Evolutionary conservation across 1,140 invertebrate species (phyloP).

Genomic region (Dendroctonus ponderosae): DNA sequence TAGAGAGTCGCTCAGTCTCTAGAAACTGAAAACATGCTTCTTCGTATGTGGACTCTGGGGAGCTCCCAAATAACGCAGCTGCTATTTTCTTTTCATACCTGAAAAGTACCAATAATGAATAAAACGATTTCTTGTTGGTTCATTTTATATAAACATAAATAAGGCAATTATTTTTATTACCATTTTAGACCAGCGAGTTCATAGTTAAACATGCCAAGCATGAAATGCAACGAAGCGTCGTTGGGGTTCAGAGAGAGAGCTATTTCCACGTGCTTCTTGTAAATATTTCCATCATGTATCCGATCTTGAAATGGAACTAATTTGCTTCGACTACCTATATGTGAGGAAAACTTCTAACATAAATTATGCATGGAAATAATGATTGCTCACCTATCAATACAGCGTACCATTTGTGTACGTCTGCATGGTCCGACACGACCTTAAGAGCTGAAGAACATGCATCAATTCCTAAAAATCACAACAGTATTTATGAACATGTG

Average conservation of each 20-base stretch:
- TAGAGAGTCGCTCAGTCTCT: conserved; percentile 63
- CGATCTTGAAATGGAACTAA: conserved; percentile 63
- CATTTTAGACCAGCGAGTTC: conserved; percentile 70
- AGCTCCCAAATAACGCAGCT: conserved; percentile 64
- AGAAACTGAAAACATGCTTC: conserved; percentile 68
- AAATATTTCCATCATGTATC: conserved; percentile 66
- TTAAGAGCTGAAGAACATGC: conserved; percentile 61
- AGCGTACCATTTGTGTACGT: conserved; percentile 79
- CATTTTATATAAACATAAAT: too few species aligned
- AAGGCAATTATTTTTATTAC: too few species aligned
- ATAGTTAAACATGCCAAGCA: conserved; percentile 68
- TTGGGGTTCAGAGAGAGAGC: conserved; percentile 66
- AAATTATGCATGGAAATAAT: not conserved
- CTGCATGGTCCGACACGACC: conserved; percentile 55
- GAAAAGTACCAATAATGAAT: conserved; percentile 1
- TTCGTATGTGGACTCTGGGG: conserved; percentile 62
- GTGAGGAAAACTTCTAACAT: not conserved
- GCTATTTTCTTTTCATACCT: conserved; percentile 67
- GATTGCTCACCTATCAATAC: conserved; percentile 66
- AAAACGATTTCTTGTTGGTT: conserved; percentile 9
- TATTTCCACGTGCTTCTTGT: conserved; percentile 71
- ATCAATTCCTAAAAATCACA: conserved; percentile 62
- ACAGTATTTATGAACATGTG: too few species aligned
- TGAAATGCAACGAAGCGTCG: conserved; percentile 67
- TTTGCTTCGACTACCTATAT: conserved; percentile 33